Evolutionary conservation across 1,140 invertebrate genomes (phyloP), one percentile per base, ranked within the genome.

Genomic region (Hestina assimilis): DNA sequence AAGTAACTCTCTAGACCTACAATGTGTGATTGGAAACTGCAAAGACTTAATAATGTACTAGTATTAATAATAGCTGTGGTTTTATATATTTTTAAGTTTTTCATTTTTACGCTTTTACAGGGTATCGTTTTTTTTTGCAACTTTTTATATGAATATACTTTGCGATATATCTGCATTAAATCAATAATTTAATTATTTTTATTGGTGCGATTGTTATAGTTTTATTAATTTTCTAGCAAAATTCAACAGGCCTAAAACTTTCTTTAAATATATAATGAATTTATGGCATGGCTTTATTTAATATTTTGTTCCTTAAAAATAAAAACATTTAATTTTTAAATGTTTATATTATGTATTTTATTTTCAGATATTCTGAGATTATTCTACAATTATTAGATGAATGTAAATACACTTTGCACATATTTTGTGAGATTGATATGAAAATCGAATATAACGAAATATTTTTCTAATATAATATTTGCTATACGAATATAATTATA

Each of bases 351-450:
- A 9, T 38, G 15, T 5, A 6, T 35, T n/a, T n/a, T n/a, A n/a
- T n/a, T n/a, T n/a, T n/a, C n/a, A n/a, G 14, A 15, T 17, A 38
- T 19, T 38, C n/a, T 8, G 4, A 8, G n/a, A 38, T 11, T 15
- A 33, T 2, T 28, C 24, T 15, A 38, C 3, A 17, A 4, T 28
- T 3, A 38, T 9, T 31, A n/a, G n/a, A 47, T 47, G 29, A 20
- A 31, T 20, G 26, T 47, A 46, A 46, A 46, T 29, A 47, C 28
- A 28, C 28, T 31, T 47, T 31, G 28, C 45, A 33, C 43, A 12
- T 46, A 35, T 35, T 35, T 35, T 38, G 9, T 19, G 15, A 19
- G 1, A 7, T 6, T 47, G 21, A n/a, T 20, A 6, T 26, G 28
- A 12, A 2, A 17, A 29, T 28, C n/a, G 11, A 4, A 8, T 14